These are phyloP conservation scores for Aptenodytes forsteri DNA, from an alignment of 2,113 vertebrate species.

Conservation along the genomic window DNA sequence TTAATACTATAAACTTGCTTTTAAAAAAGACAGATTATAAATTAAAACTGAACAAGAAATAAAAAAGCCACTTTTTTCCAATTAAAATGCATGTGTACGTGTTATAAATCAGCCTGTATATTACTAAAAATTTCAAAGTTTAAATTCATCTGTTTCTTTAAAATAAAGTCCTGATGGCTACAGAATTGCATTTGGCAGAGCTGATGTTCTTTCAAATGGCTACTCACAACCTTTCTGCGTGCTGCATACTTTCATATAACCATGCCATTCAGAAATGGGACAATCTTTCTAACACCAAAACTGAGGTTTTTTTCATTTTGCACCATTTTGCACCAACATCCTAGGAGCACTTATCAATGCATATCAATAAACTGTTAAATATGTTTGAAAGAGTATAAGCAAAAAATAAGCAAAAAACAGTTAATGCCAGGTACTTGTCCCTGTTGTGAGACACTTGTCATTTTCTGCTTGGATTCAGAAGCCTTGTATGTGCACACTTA, in stretches of 20 bases:
- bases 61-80: background rate
- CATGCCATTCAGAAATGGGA: background rate
- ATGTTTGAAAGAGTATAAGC: background rate
- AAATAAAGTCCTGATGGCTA: background rate
- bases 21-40: background rate
- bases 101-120: background rate
- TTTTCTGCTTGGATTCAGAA: background rate
- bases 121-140: background rate
- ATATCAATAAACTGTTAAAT: background rate
- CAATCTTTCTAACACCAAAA: background rate
- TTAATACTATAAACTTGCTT: background rate
- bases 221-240: background rate
- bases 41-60: background rate
- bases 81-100: background rate
- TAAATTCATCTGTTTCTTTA: background rate
- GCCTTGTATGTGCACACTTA: background rate
- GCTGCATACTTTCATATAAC: background rate
- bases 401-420: background rate
- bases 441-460: background rate
- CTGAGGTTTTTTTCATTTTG: background rate
- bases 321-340: background rate
- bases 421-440: background rate
- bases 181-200: background rate
- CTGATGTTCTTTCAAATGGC: background rate
- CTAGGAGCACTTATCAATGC: background rate